Percentiles rank a stretch among this genome's conserved stretches.
Evolutionary conservation across 2,888 invertebrate genomes (phyloP).

Genomic region (Kuschelorhynchus macadamiae): DNA sequence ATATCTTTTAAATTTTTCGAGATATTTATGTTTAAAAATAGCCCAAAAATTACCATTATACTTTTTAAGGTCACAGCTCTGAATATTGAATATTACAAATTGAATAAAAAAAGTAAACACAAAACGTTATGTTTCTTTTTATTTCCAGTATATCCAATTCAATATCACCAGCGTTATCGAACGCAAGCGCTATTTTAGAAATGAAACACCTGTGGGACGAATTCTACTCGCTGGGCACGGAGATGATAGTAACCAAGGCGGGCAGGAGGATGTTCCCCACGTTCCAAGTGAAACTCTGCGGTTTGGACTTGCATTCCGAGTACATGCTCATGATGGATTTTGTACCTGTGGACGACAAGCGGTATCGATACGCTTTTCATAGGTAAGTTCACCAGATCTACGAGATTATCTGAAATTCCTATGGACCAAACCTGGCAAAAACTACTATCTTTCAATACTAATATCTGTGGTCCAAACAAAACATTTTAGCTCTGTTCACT

Average conservation of each 20-base stretch:
- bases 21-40: too few species aligned
- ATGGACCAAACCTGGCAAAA: too few species aligned
- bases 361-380: slow-evolving; percentile 97
- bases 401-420: too few species aligned
- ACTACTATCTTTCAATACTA: too few species aligned
- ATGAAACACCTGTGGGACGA: slow-evolving; percentile 95
- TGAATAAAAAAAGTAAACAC: too few species aligned
- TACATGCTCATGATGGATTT: slow-evolving; percentile 96
- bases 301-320: slow-evolving; percentile 88
- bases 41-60: too few species aligned
- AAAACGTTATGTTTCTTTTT: slow-evolving; percentile 9
- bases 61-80: too few species aligned
- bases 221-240: slow-evolving; percentile 95
- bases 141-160: slow-evolving; percentile 51
- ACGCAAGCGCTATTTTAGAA: slow-evolving; percentile 86
- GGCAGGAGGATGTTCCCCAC: slow-evolving; percentile 97
- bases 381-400: too few species aligned
- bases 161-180: slow-evolving; percentile 81
- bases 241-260: slow-evolving; percentile 99
- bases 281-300: slow-evolving; percentile 88
- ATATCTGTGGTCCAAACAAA: too few species aligned
- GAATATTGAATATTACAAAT: too few species aligned
- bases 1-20: too few species aligned
- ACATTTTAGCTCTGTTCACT: too few species aligned
- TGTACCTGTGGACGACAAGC: slow-evolving; percentile 95